A percentile compares a stretch with the other conserved stretches of the same genome.
Evolutionary conservation across 2,888 invertebrate species (phyloP).

Genomic region (Hydrotaea cyrtoneurina): DNA sequence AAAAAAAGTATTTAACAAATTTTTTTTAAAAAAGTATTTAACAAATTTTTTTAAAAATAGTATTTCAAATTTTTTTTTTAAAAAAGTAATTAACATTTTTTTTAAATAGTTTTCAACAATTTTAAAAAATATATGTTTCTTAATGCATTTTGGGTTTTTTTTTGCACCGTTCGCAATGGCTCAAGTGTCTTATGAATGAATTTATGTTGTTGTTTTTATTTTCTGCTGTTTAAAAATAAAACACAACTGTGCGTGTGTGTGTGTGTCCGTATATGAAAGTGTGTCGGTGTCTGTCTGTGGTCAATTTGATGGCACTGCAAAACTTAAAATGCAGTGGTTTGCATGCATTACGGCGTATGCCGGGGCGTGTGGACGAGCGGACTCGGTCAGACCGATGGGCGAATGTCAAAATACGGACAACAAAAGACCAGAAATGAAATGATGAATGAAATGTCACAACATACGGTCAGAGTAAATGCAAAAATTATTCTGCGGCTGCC

Average conservation of each 20-base stretch:
- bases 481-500: too few species aligned
- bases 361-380: not conserved
- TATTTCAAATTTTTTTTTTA: too few species aligned
- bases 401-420: conserved; percentile 26
- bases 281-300: not conserved
- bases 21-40: too few species aligned
- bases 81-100: too few species aligned
- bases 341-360: not conserved
- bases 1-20: too few species aligned
- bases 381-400: not conserved
- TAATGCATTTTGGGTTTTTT: too few species aligned
- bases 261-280: too few species aligned
- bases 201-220: not conserved
- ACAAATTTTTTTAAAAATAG: too few species aligned
- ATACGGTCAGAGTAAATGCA: not conserved
- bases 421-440: conserved; percentile 7
- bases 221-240: not conserved
- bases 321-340: not conserved
- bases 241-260: too few species aligned
- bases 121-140: too few species aligned
- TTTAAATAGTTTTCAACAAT: too few species aligned
- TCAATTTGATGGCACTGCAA: not conserved
- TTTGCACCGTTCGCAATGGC: too few species aligned
- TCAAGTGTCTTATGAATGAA: not conserved
- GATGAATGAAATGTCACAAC: conserved; percentile 32